Evolutionary conservation across 2,113 vertebrate species (phyloP).

Genomic region (Eupsittula cactorum): DNA sequence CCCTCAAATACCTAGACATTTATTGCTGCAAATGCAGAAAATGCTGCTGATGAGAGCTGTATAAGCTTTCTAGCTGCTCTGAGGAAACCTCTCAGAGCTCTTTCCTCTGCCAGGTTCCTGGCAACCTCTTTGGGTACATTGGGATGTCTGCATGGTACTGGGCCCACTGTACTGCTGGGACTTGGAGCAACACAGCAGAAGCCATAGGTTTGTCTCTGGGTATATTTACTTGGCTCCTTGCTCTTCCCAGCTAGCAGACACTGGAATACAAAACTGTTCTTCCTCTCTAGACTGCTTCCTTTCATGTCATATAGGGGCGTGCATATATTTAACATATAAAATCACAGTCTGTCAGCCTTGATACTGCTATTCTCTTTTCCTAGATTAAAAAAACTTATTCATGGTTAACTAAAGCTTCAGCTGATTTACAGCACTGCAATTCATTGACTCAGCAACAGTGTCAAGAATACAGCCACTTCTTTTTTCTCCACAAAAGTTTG

Average conservation of each 20-base stretch:
- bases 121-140: not conserved
- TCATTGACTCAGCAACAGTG: not conserved
- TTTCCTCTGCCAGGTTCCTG: not conserved
- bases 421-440: not conserved
- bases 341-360: not conserved
- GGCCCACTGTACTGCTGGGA: accelerated
- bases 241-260: not conserved
- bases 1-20: not conserved
- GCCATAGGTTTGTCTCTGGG: not conserved
- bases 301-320: not conserved
- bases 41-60: not conserved
- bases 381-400: not conserved
- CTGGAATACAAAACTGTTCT: not conserved
- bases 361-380: not conserved
- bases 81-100: not conserved
- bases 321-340: not conserved
- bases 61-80: not conserved
- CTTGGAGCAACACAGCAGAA: not conserved
- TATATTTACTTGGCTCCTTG: not conserved
- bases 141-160: not conserved
- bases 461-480: not conserved
- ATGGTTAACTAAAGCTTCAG: not conserved
- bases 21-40: not conserved
- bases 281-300: not conserved
- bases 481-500: not conserved